A percentile compares a stretch with the other conserved stretches of the same genome.
These are phyloP conservation scores for Coptodon bakossiorum DNA, from an alignment of 2,113 vertebrate species.

Conservation along the genomic window DNA sequence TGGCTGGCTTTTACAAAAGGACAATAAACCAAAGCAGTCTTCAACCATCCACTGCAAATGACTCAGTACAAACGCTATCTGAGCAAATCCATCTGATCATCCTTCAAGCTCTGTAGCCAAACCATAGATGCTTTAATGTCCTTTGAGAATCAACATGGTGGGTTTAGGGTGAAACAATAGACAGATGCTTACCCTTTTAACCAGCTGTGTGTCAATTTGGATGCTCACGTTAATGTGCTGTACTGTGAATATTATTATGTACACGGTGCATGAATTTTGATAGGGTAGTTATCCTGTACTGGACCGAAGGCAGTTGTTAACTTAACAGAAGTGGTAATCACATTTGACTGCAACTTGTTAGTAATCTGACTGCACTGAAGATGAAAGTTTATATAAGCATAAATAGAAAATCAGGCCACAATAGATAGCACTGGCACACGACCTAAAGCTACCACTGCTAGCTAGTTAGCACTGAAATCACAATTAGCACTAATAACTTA, in stretches of 20 bases:
- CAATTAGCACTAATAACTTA: background rate
- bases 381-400: background rate
- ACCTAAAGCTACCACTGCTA: background rate
- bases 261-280: background rate
- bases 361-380: background rate
- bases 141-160: rapidly evolving
- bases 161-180: background rate
- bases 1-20: background rate
- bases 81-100: background rate
- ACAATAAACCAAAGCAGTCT: background rate
- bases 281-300: background rate
- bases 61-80: background rate
- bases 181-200: background rate
- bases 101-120: background rate
- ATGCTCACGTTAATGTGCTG: rapidly evolving
- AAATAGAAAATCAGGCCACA: background rate
- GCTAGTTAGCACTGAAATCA: background rate
- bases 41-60: background rate
- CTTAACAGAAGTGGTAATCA: background rate
- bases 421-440: background rate
- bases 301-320: background rate
- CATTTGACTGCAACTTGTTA: background rate
- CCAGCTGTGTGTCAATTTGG: background rate
- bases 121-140: background rate
- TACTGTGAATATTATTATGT: rapidly evolving